phyloP scores from a whole-genome alignment of 2,888 invertebrate genomes.

The Latheticus oryzae region DNA sequence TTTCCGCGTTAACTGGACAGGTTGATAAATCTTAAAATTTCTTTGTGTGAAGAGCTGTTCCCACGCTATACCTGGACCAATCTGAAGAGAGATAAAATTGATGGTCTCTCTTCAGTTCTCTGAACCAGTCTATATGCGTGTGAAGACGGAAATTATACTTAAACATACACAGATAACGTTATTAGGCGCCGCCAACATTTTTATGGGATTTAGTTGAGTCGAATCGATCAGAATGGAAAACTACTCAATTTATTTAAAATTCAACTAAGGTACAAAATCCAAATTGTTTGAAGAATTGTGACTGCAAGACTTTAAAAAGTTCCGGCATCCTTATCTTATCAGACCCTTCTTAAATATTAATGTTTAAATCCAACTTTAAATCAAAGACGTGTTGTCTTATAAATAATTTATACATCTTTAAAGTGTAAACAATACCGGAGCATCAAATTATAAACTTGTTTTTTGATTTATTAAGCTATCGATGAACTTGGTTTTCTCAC shows the following conservation, averaged over 20 bases:
- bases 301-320: no score
- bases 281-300: no score
- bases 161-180: constrained; percentile 29
- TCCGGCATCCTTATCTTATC: constrained; percentile 3
- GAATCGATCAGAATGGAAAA: no score
- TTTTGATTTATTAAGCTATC: constrained; percentile 33
- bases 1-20: constrained; percentile 38
- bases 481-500: constrained; percentile 34
- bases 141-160: constrained; percentile 27
- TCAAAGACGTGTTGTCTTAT: constrained; percentile 17
- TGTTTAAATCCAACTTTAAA: constrained; percentile 15
- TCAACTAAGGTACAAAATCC: no score
- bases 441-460: constrained; percentile 10
- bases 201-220: no score
- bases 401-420: constrained; percentile 18
- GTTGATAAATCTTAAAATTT: constrained; percentile 51
- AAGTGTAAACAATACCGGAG: constrained; percentile 27
- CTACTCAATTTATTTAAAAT: no score
- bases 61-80: constrained; percentile 48
- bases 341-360: constrained; percentile 7
- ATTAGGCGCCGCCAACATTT: constrained; percentile 24
- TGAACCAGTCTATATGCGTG: constrained; percentile 19
- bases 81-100: constrained; percentile 10
- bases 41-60: constrained; percentile 50
- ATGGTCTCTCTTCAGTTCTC: constrained; percentile 8